Evolutionary conservation across 1,140 invertebrate species (phyloP).

Genomic region (Listronotus bonariensis): DNA sequence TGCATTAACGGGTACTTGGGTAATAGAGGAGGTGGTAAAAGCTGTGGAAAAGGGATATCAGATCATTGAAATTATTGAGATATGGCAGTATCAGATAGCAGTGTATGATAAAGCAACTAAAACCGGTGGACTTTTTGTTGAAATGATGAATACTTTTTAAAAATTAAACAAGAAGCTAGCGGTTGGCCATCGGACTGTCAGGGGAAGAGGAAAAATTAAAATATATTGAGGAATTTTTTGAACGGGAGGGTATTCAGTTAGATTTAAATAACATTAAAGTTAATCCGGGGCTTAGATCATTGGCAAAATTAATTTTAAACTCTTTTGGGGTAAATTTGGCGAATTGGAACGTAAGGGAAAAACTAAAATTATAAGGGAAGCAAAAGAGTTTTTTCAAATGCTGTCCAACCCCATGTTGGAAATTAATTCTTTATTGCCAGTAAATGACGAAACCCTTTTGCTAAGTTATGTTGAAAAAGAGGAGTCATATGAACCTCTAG

Average conservation of each 20-base stretch:
- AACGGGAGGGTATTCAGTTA: no score
- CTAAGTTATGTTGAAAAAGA: conserved; percentile 18
- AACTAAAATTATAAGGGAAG: conserved; percentile 18
- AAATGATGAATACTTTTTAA: neutral
- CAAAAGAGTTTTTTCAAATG: conserved; percentile 17
- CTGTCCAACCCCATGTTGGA: conserved; percentile 3
- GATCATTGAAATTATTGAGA: conserved; percentile 51
- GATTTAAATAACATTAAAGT: no score
- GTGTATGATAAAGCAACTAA: neutral
- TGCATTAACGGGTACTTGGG: conserved; percentile 53
- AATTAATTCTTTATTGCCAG: conserved; percentile 6
- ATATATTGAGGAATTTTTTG: no score
- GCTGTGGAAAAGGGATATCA: conserved; percentile 41
- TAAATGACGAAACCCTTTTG: conserved; percentile 4
- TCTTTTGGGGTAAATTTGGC: conserved; percentile 51
- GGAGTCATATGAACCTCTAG: neutral
- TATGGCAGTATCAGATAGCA: neutral
- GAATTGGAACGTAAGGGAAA: conserved; percentile 20
- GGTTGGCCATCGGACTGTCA: neutral
- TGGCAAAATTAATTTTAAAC: conserved; percentile 52
- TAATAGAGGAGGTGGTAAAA: conserved; percentile 51
- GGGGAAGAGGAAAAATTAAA: conserved; percentile 11
- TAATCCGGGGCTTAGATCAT: conserved; percentile 49
- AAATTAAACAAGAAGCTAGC: neutral
- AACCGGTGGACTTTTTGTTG: neutral